phyloP scores from a whole-genome alignment of 2,797 vertebrate genomes.

The Enteromius radiatus region DNA sequence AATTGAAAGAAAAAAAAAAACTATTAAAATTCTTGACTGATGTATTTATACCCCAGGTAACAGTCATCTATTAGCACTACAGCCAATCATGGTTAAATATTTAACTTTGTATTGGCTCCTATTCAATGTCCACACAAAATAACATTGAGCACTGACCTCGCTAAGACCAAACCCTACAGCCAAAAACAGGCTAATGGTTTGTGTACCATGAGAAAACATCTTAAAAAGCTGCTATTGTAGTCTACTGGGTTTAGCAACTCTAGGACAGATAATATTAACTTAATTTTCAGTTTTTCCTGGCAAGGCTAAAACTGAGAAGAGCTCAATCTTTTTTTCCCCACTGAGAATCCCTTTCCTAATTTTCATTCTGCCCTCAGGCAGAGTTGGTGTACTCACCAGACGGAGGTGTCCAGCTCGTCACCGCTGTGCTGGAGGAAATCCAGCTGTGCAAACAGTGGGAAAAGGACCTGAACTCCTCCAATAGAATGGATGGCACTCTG shows the following conservation, averaged over 20 bases:
- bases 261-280: background rate
- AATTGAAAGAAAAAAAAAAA: background rate
- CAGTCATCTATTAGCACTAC: background rate
- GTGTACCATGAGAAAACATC: background rate
- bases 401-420: conserved; percentile 88
- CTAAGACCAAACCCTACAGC: background rate
- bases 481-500: conserved; percentile 98
- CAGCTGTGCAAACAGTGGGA: conserved; percentile 96
- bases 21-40: background rate
- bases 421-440: conserved; percentile 90
- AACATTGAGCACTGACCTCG: background rate
- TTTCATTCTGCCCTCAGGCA: background rate
- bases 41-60: background rate
- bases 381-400: conserved; percentile 83
- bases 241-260: conserved; percentile 17
- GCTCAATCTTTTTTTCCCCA: conserved; percentile 23
- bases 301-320: conserved; percentile 11
- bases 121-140: background rate
- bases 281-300: conserved; percentile 22
- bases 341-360: conserved; percentile 30
- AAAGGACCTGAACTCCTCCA: conserved; percentile 96
- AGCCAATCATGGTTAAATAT: background rate
- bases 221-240: background rate
- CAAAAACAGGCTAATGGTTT: conserved; percentile 7
- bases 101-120: conserved; percentile 11